Evolutionary conservation across 2,888 invertebrate species (phyloP), one percentile per base, ranked within the genome.

Genomic region (Campopleginae sp.): DNA sequence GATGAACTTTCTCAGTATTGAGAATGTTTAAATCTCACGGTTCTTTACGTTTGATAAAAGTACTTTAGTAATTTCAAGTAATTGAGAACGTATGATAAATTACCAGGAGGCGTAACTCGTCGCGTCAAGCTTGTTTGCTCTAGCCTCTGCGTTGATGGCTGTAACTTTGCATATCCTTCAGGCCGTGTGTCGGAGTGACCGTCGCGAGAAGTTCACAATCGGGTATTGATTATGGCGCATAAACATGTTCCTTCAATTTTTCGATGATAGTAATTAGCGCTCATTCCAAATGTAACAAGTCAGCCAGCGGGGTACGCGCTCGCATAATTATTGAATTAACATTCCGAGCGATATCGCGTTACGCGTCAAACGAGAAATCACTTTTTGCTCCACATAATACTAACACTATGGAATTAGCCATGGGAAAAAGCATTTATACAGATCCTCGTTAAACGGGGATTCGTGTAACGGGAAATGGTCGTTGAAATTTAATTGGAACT

Each of bases 91-190:
- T 19, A 19, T 42, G n/a, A 42, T 66, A 75, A 79, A 65, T 61
- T 23, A 63, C 51, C 33, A 81, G 63, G 80, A 48, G 82, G 85
- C 75, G 81, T 65, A 65, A 54, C 65, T 79, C 71, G 77, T 38
- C 58, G 51, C 66, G 31, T 51, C 65, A 42, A 65, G 70, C 81
- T 82, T 82, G 79, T 85, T 85, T 85, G 75, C 79, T 85, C 79
- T 79, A 85, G 82, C 85, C 82, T 85, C 82, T 33, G 79, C 48
- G 79, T 79, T 85, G 79, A 85, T 79, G 23, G 68, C 46, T 38
- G 14, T n/a, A 51, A 75, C 72, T 82, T 75, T 85, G 65, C 85
- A 82, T 85, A 79, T 71, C 82, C 79, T 75, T 75, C 82, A 75
- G 82, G 70, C 19, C 71, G 66, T 72, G 72, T 71, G 27, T 44